These are phyloP conservation scores for Eristalinus sepulchralis DNA, from an alignment of 2,888 invertebrate genomes.

Conservation along the genomic window DNA sequence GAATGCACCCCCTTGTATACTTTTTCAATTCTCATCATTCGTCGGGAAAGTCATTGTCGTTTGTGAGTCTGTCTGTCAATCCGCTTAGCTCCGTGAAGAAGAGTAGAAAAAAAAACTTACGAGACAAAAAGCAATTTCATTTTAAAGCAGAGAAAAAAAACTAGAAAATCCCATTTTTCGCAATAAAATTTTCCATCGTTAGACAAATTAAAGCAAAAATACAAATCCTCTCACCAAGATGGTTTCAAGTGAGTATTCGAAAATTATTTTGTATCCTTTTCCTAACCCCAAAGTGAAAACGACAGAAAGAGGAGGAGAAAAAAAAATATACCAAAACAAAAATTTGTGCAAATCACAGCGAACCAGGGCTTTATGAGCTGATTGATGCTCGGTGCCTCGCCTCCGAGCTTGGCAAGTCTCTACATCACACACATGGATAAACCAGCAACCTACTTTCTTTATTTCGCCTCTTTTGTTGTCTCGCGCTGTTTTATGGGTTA, in stretches of 20 bases:
- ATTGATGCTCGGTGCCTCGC: not conserved
- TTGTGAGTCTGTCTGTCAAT: conserved; percentile 50
- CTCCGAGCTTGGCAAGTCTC: not conserved
- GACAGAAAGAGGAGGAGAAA: not conserved
- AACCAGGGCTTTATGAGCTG: not conserved
- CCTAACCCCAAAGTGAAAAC: conserved; percentile 24
- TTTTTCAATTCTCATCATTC: conserved; percentile 42
- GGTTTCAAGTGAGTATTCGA: conserved; percentile 62
- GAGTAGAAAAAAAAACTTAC: conserved; percentile 7
- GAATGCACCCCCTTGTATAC: conserved; percentile 62
- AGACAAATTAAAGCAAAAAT: not conserved
- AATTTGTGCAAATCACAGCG: conserved; percentile 30
- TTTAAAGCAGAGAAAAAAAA: conserved; percentile 10
- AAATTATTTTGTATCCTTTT: conserved; percentile 8
- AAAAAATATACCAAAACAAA: conserved; percentile 30
- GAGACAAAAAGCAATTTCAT: conserved; percentile 5
- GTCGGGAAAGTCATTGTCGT: conserved; percentile 43
- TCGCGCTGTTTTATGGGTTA: conserved; percentile 49
- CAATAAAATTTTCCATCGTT: not conserved
- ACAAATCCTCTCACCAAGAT: conserved; percentile 30
- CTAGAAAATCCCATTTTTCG: not conserved
- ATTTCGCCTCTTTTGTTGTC: conserved; percentile 62
- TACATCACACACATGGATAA: not conserved
- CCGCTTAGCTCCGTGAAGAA: conserved; percentile 12
- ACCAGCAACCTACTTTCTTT: conserved; percentile 69